Percentiles rank a stretch among this genome's conserved stretches.
Conservation (phyloP, 2,888 invertebrate genomes). For the Spisula solida region DNA sequence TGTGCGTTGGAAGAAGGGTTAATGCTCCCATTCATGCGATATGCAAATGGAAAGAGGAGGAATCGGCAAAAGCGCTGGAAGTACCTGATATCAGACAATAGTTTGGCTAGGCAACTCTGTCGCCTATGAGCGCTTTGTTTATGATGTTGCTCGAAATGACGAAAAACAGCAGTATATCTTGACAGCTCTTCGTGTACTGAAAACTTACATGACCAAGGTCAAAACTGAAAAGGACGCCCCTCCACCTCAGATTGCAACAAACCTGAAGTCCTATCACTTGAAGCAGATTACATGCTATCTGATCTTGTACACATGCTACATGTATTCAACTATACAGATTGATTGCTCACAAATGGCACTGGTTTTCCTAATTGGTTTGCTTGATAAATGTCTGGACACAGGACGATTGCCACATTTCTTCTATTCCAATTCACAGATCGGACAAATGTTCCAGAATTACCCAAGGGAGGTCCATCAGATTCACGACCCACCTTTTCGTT, state of each 20-base stretch:
- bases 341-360: slow-evolving; percentile 40
- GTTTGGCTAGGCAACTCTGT: slow-evolving; percentile 70
- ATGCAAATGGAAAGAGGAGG: slow-evolving; percentile 68
- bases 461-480: neutral
- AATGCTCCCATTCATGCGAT: slow-evolving; percentile 64
- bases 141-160: slow-evolving; percentile 63
- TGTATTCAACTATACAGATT: slow-evolving; percentile 24
- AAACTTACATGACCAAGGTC: slow-evolving; percentile 59
- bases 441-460: neutral
- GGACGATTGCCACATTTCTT: neutral
- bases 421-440: neutral
- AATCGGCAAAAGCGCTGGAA: neutral
- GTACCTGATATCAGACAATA: slow-evolving; percentile 47
- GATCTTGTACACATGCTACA: slow-evolving; percentile 47
- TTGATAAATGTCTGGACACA: neutral
- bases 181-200: slow-evolving; percentile 70
- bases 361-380: neutral
- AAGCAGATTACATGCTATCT: slow-evolving; percentile 62
- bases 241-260: slow-evolving; percentile 52
- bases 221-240: neutral
- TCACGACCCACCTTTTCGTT: neutral
- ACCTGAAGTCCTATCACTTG: slow-evolving; percentile 56
- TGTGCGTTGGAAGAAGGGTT: neutral
- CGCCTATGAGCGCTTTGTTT: slow-evolving; percentile 70
- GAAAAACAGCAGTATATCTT: slow-evolving; percentile 63